Evolutionary conservation across 2,888 invertebrate species (phyloP).

Genomic region (Trichogramma dendrolimi): DNA sequence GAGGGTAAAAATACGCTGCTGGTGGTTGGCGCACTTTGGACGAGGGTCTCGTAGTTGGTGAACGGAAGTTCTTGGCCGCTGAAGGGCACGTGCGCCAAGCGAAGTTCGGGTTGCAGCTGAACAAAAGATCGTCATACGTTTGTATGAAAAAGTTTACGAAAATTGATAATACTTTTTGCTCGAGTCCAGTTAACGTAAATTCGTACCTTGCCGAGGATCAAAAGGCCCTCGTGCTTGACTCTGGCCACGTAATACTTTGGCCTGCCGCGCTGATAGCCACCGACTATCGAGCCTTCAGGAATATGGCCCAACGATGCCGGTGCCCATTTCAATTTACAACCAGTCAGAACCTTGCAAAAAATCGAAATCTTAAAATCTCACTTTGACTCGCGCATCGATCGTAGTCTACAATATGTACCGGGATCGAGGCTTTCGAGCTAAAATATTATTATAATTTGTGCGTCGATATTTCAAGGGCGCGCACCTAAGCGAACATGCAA

Average conservation of each 20-base stretch:
- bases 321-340: slow-evolving; percentile 27
- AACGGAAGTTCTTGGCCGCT: slow-evolving; percentile 29
- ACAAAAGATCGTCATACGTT: neutral
- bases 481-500: slow-evolving; percentile 2
- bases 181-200: neutral
- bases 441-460: neutral
- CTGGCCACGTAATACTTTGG: slow-evolving; percentile 27
- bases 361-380: no score
- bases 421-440: neutral
- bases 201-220: slow-evolving; percentile 25
- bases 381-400: no score
- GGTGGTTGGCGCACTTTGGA: slow-evolving; percentile 8
- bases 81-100: slow-evolving; percentile 24
- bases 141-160: no score
- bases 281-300: slow-evolving; percentile 26
- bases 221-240: slow-evolving; percentile 27
- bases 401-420: neutral
- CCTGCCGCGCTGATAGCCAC: slow-evolving; percentile 23
- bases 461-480: neutral
- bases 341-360: slow-evolving; percentile 26
- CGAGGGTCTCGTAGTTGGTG: slow-evolving; percentile 29
- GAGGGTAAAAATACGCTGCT: neutral
- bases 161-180: neutral
- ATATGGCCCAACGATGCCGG: slow-evolving; percentile 22
- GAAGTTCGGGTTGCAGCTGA: slow-evolving; percentile 21